Evolutionary conservation across 2,113 vertebrate genomes (phyloP).

Genomic region (Montifringilla adamsi): DNA sequence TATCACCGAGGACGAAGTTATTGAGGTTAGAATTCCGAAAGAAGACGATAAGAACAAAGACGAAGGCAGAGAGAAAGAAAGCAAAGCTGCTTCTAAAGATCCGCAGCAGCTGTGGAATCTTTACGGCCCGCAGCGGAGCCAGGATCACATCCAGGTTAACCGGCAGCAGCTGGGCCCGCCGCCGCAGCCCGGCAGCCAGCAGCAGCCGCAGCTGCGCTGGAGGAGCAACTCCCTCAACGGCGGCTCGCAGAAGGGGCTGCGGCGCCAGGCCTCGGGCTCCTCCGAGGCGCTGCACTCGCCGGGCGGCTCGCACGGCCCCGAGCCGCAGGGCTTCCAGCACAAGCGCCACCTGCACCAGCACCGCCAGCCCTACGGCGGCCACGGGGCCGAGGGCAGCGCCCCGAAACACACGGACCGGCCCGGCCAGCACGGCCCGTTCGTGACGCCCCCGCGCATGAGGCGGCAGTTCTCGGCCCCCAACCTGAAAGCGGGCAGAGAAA

Average conservation of each 20-base stretch:
- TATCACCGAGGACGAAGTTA: slow-evolving; percentile 92
- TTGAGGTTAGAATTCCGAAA: slow-evolving; percentile 93
- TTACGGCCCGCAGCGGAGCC: slow-evolving; percentile 69
- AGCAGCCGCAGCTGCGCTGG: slow-evolving; percentile 75
- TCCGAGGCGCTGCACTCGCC: slow-evolving; percentile 67
- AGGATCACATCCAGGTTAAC: slow-evolving; percentile 79
- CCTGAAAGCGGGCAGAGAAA: slow-evolving; percentile 92
- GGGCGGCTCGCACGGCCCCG: neutral
- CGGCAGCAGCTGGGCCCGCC: slow-evolving; percentile 64
- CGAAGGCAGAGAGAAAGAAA: slow-evolving; percentile 60
- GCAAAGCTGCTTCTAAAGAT: slow-evolving; percentile 66
- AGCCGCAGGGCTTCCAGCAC: slow-evolving; percentile 75
- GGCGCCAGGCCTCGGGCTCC: slow-evolving; percentile 72
- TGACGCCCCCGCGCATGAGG: slow-evolving; percentile 90
- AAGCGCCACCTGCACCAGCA: slow-evolving; percentile 79
- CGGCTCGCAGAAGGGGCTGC: slow-evolving; percentile 68
- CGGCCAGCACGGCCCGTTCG: slow-evolving; percentile 76
- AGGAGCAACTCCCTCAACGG: slow-evolving; percentile 93
- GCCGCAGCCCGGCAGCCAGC: slow-evolving; percentile 29
- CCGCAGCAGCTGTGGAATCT: slow-evolving; percentile 72
- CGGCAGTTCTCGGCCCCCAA: slow-evolving; percentile 94
- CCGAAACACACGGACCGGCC: slow-evolving; percentile 73
- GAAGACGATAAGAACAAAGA: slow-evolving; percentile 84
- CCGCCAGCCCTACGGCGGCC: slow-evolving; percentile 69
- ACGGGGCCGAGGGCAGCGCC: neutral